phyloP scores from a whole-genome alignment of 2,888 invertebrate genomes.

The Clostera curtula region DNA sequence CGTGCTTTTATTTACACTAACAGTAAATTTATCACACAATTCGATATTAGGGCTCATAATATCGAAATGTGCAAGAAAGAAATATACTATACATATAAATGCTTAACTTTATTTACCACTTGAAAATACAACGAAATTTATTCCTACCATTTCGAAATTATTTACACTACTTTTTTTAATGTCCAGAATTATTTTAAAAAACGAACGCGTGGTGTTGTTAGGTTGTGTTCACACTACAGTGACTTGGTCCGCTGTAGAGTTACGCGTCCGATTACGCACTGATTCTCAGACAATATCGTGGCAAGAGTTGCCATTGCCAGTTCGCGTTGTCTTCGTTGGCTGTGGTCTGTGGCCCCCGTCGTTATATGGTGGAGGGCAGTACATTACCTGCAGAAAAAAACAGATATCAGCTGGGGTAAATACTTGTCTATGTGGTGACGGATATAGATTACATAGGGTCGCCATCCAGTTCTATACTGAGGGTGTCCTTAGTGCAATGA shows the following conservation, averaged over 20 bases:
- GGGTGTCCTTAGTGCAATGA: too few relatives aligned
- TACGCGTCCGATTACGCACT: slow-evolving; percentile 46
- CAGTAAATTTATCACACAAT: slow-evolving; percentile 18
- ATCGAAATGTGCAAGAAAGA: slow-evolving; percentile 31
- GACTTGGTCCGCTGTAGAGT: slow-evolving; percentile 38
- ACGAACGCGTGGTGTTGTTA: slow-evolving; percentile 5
- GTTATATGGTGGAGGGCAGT: slow-evolving; percentile 70
- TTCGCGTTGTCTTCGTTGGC: slow-evolving; percentile 80
- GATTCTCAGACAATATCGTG: slow-evolving; percentile 72
- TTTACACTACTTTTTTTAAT: too few relatives aligned
- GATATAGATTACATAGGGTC: too few relatives aligned
- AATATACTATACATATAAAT: slow-evolving; percentile 12
- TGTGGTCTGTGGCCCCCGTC: slow-evolving; percentile 64
- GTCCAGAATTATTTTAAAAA: too few relatives aligned
- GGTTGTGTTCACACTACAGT: slow-evolving; percentile 42
- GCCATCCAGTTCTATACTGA: too few relatives aligned
- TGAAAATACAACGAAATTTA: too few relatives aligned
- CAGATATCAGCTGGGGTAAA: too few relatives aligned
- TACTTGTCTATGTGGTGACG: too few relatives aligned
- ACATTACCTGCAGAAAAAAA: slow-evolving; percentile 64
- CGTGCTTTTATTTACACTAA: slow-evolving; percentile 1
- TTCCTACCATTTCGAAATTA: too few relatives aligned
- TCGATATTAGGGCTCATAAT: slow-evolving; percentile 45
- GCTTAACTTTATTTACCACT: slow-evolving; percentile 1
- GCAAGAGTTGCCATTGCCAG: slow-evolving; percentile 80